phyloP scores from a whole-genome alignment of 1,140 invertebrate species.

The Lerema accius region DNA sequence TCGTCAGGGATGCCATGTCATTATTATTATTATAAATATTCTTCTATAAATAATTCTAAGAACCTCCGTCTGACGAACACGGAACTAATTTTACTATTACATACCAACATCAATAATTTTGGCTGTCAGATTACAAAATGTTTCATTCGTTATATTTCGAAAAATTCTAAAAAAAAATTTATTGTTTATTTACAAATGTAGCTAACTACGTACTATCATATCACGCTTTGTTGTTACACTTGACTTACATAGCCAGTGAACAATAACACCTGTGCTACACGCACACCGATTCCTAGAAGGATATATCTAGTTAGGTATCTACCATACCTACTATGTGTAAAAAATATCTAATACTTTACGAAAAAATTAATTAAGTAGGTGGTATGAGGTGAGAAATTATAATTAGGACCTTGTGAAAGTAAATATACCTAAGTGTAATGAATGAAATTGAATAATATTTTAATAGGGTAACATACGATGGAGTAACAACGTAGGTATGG shows the following conservation, averaged over 20 bases:
- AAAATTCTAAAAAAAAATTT: background rate
- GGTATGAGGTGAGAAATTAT: too few species aligned
- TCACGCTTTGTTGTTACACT: background rate
- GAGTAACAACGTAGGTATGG: too few species aligned
- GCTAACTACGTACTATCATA: too few species aligned
- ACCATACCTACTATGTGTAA: too few species aligned
- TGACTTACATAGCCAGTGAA: conserved; percentile 9
- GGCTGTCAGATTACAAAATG: too few species aligned
- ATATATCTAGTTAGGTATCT: background rate
- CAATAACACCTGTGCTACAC: conserved; percentile 6
- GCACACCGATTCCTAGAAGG: background rate
- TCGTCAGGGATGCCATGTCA: conserved; percentile 58
- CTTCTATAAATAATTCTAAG: conserved; percentile 21
- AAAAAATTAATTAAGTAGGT: too few species aligned
- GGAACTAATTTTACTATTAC: background rate
- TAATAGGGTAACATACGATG: too few species aligned
- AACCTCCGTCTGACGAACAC: background rate
- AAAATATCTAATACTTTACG: too few species aligned
- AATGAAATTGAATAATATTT: too few species aligned
- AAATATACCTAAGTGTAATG: too few species aligned
- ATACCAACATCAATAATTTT: background rate
- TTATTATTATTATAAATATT: conserved; percentile 32
- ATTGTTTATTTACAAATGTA: background rate
- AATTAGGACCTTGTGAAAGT: too few species aligned
- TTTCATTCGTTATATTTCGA: too few species aligned